Evolutionary conservation across 2,113 vertebrate species (phyloP), one percentile per base, ranked within the genome.

Genomic region (Gopherus flavomarginatus): DNA sequence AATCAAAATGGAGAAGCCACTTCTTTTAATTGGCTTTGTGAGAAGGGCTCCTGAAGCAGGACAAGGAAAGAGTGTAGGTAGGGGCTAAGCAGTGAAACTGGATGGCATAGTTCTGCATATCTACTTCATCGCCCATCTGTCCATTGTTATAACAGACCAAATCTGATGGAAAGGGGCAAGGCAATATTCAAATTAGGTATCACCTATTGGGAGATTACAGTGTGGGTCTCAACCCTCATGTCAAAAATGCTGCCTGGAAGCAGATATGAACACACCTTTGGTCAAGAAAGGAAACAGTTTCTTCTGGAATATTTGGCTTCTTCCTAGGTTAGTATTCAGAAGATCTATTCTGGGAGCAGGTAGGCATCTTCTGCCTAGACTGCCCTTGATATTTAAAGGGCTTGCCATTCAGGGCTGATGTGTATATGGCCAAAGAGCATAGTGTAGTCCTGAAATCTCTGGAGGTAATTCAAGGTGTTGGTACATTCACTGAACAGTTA

Each of bases 11-110:
- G 87, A 24, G 22, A 91, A 35, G 16, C 29, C 81, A 16, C 31
- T 5, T n/a, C 5, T 44, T 77, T 44, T 77, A 90, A 53, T 6
- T 79, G 14, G 7, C 50, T 84, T 59, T 31, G 42, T 16, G 4
- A 82, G 35, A 78, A 3, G 2, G 24, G 38, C 42, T 91, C 84
- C 29, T 90, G 19, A 87, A 65, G 14, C 31, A 31, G 88, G 62
- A 24, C 1, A n/a, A 1, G 1, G 44, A 52, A 78, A 86, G 57
- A 86, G 14, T 29, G 17, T 77, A 77, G 47, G 49, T 65, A 83
- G 0, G 0, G n/a, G 79, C 5, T 11, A 6, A 31, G 6, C 90
- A 3, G 47, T 56, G 22, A 88, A 88, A 88, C 8, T 21, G 3
- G 42, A 94, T 84, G 26, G 82, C 11, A 83, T 79, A 77, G 49